These are phyloP conservation scores for Ypsolopha sequella DNA, from an alignment of 2,888 invertebrate species.

Conservation along the genomic window DNA sequence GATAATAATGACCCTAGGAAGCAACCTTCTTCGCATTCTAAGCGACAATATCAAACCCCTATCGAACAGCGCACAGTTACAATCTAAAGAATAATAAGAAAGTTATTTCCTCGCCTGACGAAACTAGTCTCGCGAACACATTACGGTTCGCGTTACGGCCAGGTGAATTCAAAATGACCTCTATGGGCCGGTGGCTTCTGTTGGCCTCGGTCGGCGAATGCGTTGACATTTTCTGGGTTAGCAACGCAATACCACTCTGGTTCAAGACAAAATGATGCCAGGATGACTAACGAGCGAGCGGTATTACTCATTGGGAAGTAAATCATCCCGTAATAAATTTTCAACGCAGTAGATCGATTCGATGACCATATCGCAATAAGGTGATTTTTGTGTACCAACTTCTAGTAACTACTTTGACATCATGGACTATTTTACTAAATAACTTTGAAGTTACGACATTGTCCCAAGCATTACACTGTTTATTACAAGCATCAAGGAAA, in stretches of 20 bases:
- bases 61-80: slow-evolving; percentile 37
- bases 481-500: background rate
- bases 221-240: slow-evolving; percentile 67
- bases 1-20: slow-evolving; percentile 59
- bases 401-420: slow-evolving; percentile 42
- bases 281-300: slow-evolving; percentile 60
- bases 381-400: slow-evolving; percentile 63
- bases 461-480: background rate
- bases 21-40: background rate
- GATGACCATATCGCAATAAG: slow-evolving; percentile 54
- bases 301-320: slow-evolving; percentile 47
- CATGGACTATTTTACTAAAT: slow-evolving; percentile 38
- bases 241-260: slow-evolving; percentile 55
- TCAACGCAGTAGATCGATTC: slow-evolving; percentile 56
- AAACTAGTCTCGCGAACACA: slow-evolving; percentile 68
- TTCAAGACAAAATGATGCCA: slow-evolving; percentile 47
- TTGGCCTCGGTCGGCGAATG: slow-evolving; percentile 62
- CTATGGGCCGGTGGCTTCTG: slow-evolving; percentile 66
- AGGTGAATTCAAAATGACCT: slow-evolving; percentile 70
- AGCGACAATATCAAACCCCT: slow-evolving; percentile 8
- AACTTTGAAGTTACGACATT: slow-evolving; percentile 15
- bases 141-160: slow-evolving; percentile 66
- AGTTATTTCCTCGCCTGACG: slow-evolving; percentile 68
- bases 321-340: slow-evolving; percentile 44
- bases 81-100: slow-evolving; percentile 51